Evolutionary conservation across 2,797 vertebrate genomes (phyloP), one percentile per base, ranked within the genome.

Genomic region (Sylvia borin): DNA sequence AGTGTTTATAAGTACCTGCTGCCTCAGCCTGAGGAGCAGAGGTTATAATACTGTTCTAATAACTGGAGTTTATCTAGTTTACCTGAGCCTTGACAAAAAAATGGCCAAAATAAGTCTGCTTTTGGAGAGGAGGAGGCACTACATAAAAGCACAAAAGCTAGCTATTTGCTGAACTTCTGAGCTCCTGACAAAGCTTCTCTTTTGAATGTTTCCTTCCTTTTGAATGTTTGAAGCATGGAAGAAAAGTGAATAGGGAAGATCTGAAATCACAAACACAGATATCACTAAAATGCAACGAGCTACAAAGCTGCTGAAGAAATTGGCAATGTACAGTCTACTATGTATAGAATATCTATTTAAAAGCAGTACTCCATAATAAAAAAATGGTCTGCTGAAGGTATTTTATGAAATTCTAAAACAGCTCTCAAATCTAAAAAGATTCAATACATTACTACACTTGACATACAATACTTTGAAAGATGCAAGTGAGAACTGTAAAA

Each of bases 111-210:
- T 67, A 53, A 65, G 34, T 51, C n/a, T 48, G 47, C 26, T 83
- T 83, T 47, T 47, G 29, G 19, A 80, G 48, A 26, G 20, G 13
- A 88, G 50, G 32, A 38, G 29, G 26, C 15, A 25, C 47, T 70
- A 38, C 11, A 55, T 3, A 32, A 19, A 77, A 79, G 47, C 20
- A 74, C 38, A 67, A 92, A 75, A 89, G 61, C 17, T 2, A 60
- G 38, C 29, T 83, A 55, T 76, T 67, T 43, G 34, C 54, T 87
- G 53, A 94, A 91, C 65, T 91, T 82, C 48, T 58, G 64, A 89
- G 84, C 31, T 89, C 42, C 43, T 67, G 38, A 88, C 77, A 92
- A 85, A 89, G 73, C 64, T 90, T 31, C 42, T 80, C 81, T 93
- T 78, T 50, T 55, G 38, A 79, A 76, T 16, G 32, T 21, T 36